Base-by-base conservation (phyloP, 2,113 vertebrate species). In the Illadopsis cleaveri region DNA sequence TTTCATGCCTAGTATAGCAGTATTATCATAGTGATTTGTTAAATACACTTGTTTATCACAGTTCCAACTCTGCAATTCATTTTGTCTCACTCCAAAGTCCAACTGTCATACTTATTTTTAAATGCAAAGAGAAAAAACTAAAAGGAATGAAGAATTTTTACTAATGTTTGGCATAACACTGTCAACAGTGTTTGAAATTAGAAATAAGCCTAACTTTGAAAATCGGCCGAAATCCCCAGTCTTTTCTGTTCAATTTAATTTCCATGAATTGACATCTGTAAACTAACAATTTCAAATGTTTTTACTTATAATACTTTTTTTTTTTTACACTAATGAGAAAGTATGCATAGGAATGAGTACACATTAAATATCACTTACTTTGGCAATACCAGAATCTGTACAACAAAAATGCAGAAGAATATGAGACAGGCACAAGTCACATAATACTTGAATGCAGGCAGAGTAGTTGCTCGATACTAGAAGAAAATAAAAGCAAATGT, bases 401-500 rank as follows among this genome's bases (percentile, higher is more conserved):
- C 99, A 23, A 99, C 96, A 77, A 99, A 99, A 97, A 99, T 99
- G 97, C 99, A 99, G 98, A 99, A 98, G 96, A 99, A 99, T 95
- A 99, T 99, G 93, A 99, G 98, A 86, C 98, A 99, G 80, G 99
- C 99, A 66, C 99, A 99, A 81, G 99, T 99, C 96, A 99, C 98
- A 6, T 99, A 99, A 95, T 99, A 99, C 96, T 99, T 99, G 98
- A 99, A 99, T 13, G 99, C 99, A 5, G 99, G 99, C 93, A 99
- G 97, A n/a, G 99, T 99, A 15, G 99, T 99, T 94, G 99, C 98
- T 98, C 99, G 98, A 96, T 99, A 99, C 99, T 99, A 64, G 71
- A 97, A 89, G 94, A 56, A 91, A 92, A 82, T 53, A 94, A 70
- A 54, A 57, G 12, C 7, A 25, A 15, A 56, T 24, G 11, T 77